Evolutionary conservation across 2,888 invertebrate species (phyloP), one percentile per base, ranked within the genome.

Genomic region (Physocephala rufipes): DNA sequence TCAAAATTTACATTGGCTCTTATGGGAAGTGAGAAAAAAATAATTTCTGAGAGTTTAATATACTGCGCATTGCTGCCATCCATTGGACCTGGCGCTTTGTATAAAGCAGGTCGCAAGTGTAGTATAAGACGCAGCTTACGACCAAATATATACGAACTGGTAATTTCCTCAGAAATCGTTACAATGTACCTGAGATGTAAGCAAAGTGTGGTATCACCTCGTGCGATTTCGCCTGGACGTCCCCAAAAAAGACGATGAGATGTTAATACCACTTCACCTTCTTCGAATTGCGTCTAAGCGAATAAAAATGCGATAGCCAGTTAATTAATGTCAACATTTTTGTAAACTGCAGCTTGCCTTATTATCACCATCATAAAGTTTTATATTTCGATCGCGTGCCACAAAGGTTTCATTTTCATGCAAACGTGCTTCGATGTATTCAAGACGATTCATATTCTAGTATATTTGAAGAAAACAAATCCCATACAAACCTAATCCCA

Each of bases 161-260:
- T 90, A 77, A 90, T 90, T 84, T 95, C 95, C 82, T 95, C 95
- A 86, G 95, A 94, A 24, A 93, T 87, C 73, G 91, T 92, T 68
- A 93, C 89, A 21, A 96, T 88, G 80, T 93, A 90, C 75, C 89
- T 89, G 67, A 96, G 87, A 69, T 91, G 89, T 58, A 97, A 86
- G 16, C 91, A 90, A 21, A 94, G 84, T 79, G 92, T 91, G 26
- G 90, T 89, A 71, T 91, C 88, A 43, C 92, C 91, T 79, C 90
- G 89, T 36, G 91, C 89, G 82, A 93, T 92, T 75, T 92, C 91
- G 21, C 92, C 92, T 15, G 91, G 90, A 75, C 90, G 90, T 3
- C 91, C 92, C 95, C 96, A 97, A 71, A 96, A 87, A 72, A 96
- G 87, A 74, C 95, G 90, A 82, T 95, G 94, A n/a, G 91, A 92